Percentiles rank a stretch among this genome's conserved stretches.
These are phyloP conservation scores for Scarus forsteni DNA, from an alignment of 2,797 vertebrate genomes.

Conservation along the genomic window DNA sequence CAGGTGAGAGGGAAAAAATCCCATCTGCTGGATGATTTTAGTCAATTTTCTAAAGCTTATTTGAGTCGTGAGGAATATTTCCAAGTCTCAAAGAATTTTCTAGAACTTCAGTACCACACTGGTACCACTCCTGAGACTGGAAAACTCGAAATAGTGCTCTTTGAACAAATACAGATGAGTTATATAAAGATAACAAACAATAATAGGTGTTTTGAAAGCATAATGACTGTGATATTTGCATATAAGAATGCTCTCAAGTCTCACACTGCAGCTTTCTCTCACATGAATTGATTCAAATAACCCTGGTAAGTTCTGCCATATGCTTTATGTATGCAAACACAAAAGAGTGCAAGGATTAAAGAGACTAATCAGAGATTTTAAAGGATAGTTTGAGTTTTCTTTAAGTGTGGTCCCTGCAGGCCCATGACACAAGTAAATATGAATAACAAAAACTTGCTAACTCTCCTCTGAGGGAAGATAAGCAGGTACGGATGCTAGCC, in stretches of 20 bases:
- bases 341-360: neutral
- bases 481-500: too few relatives aligned
- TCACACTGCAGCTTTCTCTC: neutral
- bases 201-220: conserved; percentile 1
- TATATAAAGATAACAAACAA: conserved; percentile 14
- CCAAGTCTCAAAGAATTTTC: neutral
- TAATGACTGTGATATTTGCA: conserved; percentile 1
- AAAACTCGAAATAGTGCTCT: neutral
- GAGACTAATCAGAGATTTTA: neutral
- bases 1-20: neutral
- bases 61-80: conserved; percentile 2
- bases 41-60: neutral
- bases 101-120: neutral
- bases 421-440: neutral
- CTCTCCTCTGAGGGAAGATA: too few relatives aligned
- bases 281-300: too few relatives aligned
- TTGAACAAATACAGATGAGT: conserved; percentile 1
- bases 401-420: too few relatives aligned
- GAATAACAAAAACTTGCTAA: too few relatives aligned
- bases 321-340: conserved; percentile 1
- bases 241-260: neutral
- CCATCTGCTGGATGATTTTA: neutral
- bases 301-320: neutral
- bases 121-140: neutral
- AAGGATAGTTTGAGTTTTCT: neutral